These are phyloP conservation scores for Folsomia candida DNA, from an alignment of 2,888 invertebrate species.

Conservation along the genomic window DNA sequence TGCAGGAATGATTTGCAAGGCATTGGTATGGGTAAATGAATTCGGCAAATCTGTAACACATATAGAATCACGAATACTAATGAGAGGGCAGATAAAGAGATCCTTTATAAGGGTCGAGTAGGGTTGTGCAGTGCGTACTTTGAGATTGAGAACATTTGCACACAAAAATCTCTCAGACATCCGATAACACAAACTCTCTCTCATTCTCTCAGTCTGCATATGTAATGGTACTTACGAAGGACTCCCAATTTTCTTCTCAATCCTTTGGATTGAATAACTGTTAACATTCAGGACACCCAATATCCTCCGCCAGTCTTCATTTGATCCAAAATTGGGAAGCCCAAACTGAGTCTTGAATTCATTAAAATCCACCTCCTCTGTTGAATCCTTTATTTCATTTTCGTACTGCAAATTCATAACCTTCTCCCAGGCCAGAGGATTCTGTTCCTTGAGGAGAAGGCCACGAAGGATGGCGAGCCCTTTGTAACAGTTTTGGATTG, in stretches of 20 bases:
- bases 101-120: constrained; percentile 14
- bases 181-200: neutral
- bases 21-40: constrained; percentile 34
- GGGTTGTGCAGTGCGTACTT: too few relatives aligned
- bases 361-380: constrained; percentile 23
- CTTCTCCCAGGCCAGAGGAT: constrained; percentile 31
- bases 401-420: constrained; percentile 34
- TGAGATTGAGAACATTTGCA: neutral
- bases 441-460: constrained; percentile 29
- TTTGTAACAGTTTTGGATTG: constrained; percentile 39
- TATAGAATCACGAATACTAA: neutral
- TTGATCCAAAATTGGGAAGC: constrained; percentile 28
- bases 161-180: neutral
- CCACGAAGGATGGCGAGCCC: constrained; percentile 38
- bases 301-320: constrained; percentile 33
- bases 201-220: neutral
- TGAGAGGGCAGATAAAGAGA: neutral
- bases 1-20: constrained; percentile 71
- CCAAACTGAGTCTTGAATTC: constrained; percentile 30
- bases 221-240: constrained; percentile 26
- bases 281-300: constrained; percentile 39
- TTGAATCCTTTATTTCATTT: constrained; percentile 24
- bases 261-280: constrained; percentile 36
- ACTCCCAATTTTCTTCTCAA: constrained; percentile 30
- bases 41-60: constrained; percentile 29